phyloP scores from a whole-genome alignment of 1,140 invertebrate species.

The Globodera rostochiensis region DNA sequence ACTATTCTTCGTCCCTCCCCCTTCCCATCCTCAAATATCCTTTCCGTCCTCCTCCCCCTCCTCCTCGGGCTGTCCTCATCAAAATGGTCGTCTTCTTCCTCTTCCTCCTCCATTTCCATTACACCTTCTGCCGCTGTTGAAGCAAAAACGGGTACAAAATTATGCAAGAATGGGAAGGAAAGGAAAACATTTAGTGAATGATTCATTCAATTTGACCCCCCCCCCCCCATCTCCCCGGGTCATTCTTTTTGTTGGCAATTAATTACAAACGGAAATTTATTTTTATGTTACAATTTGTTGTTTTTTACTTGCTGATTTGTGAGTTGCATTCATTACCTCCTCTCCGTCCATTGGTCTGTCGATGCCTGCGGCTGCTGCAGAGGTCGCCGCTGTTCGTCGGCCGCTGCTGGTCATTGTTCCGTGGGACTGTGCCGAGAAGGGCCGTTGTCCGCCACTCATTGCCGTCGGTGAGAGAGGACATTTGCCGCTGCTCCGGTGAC shows the following conservation, averaged over 20 bases:
- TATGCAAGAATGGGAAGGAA: neutral
- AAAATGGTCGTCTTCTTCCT: neutral
- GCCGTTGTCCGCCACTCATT: neutral
- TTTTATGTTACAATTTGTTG: too few species aligned
- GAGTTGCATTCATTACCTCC: neutral
- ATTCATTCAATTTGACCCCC: too few species aligned
- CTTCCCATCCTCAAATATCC: neutral
- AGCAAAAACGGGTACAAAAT: neutral
- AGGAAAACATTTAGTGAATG: too few species aligned
- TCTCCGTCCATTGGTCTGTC: neutral
- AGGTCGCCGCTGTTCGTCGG: neutral
- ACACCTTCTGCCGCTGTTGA: neutral
- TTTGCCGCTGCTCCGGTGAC: neutral
- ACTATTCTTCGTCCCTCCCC: neutral
- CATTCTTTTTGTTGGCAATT: too few species aligned
- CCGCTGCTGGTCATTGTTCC: neutral
- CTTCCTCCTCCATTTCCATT: neutral
- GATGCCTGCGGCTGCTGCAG: neutral
- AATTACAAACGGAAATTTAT: too few species aligned
- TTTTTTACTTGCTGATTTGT: neutral
- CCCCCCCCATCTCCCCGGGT: too few species aligned
- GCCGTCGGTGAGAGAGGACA: neutral
- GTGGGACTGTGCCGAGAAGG: neutral
- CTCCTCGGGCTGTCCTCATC: neutral
- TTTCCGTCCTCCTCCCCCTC: neutral